Evolutionary conservation across 2,797 vertebrate genomes (phyloP), one percentile per base, ranked within the genome.

Genomic region (Sphenopsis melanotis): DNA sequence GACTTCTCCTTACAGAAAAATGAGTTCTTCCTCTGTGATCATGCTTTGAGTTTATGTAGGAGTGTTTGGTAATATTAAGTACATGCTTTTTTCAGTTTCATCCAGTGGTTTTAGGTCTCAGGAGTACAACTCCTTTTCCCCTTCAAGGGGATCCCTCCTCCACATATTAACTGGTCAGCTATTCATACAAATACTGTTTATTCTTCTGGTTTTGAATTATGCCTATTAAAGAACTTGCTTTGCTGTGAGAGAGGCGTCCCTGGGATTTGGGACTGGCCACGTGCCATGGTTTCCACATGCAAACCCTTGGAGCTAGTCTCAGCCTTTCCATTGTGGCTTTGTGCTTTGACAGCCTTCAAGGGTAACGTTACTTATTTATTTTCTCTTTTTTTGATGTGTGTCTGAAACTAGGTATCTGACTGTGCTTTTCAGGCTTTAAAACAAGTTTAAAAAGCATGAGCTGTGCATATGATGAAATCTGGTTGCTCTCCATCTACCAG

Each of bases 141-240:
- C 17, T 14, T 93, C 82, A 80, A 83, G 94, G 93, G 70, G 81
- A 93, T 96, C 85, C 90, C 92, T 95, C 92, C 93, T 96, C 89
- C 93, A 74, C 70, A 91, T 53, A 89, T 93, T 83, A 96, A 86
- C 85, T 71, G 88, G 72, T 95, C 88, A 90, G 57, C 90, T 95
- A 92, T 93, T 95, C 79, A 88, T 87, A 89, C 29, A 93, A 88
- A 83, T 86, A 50, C 49, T 95, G 82, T 97, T 97, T 96, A 93
- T 96, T 96, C 81, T 87, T 95, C 81, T 95, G 84, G 15, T 72
- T 91, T 91, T 95, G 82, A 94, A 92, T 95, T 85, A 87, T 90
- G 87, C 88, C 65, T 96, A 82, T 93, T 93, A 65, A 95, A 95
- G 85, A 95, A 95, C 91, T 90, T 95, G 72, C 82, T 96, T 90